Conservation (phyloP, 2,797 vertebrate genomes). For the Lacerta agilis region DNA sequence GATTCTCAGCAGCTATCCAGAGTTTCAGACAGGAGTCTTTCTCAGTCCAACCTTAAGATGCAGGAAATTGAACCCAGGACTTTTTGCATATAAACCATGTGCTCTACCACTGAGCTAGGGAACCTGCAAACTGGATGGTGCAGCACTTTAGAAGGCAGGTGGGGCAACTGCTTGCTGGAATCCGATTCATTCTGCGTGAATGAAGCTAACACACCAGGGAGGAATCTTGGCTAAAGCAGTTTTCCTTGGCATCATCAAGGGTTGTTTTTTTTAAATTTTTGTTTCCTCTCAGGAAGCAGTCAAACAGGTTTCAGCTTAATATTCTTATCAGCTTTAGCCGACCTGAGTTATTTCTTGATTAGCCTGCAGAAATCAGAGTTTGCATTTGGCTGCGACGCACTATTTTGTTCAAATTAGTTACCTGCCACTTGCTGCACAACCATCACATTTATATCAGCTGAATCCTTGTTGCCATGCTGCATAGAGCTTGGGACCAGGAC, state of each 20-base stretch:
- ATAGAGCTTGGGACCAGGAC: no score
- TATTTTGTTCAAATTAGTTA: not conserved
- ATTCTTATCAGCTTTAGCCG: not conserved
- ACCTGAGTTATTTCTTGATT: not conserved
- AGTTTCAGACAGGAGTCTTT: no score
- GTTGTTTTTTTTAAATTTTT: not conserved
- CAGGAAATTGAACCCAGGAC: no score
- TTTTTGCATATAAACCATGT: no score
- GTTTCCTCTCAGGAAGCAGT: not conserved
- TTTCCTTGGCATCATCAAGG: not conserved
- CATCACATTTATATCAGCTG: not conserved
- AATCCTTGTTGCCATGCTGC: not conserved
- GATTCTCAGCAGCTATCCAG: no score
- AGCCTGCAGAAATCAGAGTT: not conserved
- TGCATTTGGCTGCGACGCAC: not conserved
- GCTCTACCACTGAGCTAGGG: no score
- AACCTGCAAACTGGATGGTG: not conserved
- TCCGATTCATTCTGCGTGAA: not conserved
- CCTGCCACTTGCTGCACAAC: not conserved
- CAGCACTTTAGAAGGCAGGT: not conserved
- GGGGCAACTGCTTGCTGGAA: not conserved
- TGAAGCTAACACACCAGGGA: not conserved
- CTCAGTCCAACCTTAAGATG: no score
- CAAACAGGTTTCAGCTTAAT: not conserved
- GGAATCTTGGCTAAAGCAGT: not conserved